Evolutionary conservation across 2,888 invertebrate genomes (phyloP).

Genomic region (Ichneumon xanthorius): DNA sequence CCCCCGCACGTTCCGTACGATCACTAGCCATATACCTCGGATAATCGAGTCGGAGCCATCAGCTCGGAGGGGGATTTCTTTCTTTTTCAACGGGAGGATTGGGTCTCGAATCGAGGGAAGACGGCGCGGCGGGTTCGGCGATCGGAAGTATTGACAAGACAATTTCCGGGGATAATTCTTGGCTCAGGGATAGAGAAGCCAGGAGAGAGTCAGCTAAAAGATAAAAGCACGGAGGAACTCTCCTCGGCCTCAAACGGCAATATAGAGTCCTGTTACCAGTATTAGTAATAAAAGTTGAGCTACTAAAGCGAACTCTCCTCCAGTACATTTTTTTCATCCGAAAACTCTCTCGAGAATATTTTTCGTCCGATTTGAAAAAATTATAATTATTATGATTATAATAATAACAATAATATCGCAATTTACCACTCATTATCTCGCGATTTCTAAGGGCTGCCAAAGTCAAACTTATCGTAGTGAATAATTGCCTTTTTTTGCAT

Average conservation of each 20-base stretch:
- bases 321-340: constrained; percentile 11
- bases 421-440: not conserved
- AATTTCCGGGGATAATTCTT: constrained; percentile 73
- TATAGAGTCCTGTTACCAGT: constrained; percentile 9
- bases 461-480: not conserved
- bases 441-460: not conserved
- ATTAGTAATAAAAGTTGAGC: not conserved
- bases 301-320: not conserved
- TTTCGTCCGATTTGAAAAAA: not conserved
- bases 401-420: not conserved
- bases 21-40: constrained; percentile 38
- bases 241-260: not conserved
- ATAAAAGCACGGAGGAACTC: constrained; percentile 41
- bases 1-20: constrained; percentile 18
- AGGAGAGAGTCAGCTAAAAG: constrained; percentile 10
- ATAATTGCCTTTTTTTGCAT: not conserved
- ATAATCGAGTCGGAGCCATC: constrained; percentile 56
- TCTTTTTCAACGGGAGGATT: not conserved
- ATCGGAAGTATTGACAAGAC: constrained; percentile 71
- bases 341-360: constrained; percentile 63
- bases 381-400: not conserved
- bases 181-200: constrained; percentile 34
- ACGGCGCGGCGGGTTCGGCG: constrained; percentile 34
- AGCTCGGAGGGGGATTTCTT: constrained; percentile 22
- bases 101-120: constrained; percentile 3